Conservation (phyloP, 2,797 vertebrate genomes). For the Oreortyx pictus region DNA sequence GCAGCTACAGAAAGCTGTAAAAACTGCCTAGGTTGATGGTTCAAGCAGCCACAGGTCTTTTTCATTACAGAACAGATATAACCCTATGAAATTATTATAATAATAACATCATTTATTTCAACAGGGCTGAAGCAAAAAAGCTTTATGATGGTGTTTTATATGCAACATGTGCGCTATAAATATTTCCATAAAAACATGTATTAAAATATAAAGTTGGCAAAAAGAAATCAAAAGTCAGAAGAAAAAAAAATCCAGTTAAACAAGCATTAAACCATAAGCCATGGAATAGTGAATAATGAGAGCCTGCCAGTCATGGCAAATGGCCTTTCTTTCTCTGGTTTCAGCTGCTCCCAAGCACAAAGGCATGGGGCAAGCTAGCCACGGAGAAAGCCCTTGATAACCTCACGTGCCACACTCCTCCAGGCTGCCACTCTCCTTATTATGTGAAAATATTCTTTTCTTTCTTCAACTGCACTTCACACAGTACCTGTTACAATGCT, state of each 20-base stretch:
- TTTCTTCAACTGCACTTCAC: neutral
- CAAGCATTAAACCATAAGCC: conserved; percentile 35
- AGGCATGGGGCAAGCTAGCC: neutral
- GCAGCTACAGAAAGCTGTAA: conserved; percentile 44
- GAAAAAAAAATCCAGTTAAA: conserved; percentile 52
- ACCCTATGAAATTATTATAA: conserved; percentile 73
- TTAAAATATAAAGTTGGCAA: conserved; percentile 78
- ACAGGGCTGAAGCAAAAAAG: conserved; percentile 65
- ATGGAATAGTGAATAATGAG: conserved; percentile 36
- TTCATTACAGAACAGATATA: conserved; percentile 76
- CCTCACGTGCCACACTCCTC: neutral
- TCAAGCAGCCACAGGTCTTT: conserved; percentile 70
- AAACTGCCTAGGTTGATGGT: conserved; percentile 52
- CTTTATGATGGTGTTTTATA: conserved; percentile 79
- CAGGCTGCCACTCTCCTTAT: neutral
- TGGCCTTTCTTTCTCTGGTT: conserved; percentile 51
- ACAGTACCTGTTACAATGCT: fast-evolving
- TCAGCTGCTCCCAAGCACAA: conserved; percentile 28
- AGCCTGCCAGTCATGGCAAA: conserved; percentile 45
- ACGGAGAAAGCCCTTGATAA: neutral
- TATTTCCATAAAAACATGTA: conserved; percentile 80
- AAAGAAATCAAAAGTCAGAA: conserved; percentile 71
- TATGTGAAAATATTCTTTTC: neutral
- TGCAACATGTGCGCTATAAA: conserved; percentile 78
- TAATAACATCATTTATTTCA: conserved; percentile 78